A percentile compares a stretch with the other conserved stretches of the same genome.
phyloP scores from a whole-genome alignment of 2,888 invertebrate genomes.

The Alviniconcha strummeri region DNA sequence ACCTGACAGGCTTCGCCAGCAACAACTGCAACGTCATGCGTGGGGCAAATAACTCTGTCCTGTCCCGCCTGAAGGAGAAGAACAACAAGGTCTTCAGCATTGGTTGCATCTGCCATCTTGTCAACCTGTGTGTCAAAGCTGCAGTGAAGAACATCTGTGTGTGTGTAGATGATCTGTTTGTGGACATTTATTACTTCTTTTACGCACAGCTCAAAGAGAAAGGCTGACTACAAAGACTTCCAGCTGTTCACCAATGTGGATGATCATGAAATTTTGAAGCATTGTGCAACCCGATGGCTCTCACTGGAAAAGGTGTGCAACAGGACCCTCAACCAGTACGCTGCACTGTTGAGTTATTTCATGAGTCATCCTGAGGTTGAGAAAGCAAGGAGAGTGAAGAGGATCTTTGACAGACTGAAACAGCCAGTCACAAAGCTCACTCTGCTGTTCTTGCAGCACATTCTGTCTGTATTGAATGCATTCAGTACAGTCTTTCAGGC shows the following conservation, averaged over 20 bases:
- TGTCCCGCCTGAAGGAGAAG: neutral
- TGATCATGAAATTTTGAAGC: conserved; percentile 1
- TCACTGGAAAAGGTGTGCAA: neutral
- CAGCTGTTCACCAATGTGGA: neutral
- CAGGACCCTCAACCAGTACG: neutral
- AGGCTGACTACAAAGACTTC: neutral
- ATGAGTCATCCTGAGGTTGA: conserved; percentile 3
- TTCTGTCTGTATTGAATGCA: conserved; percentile 1
- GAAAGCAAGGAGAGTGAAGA: conserved; percentile 4
- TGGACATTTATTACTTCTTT: conserved; percentile 17
- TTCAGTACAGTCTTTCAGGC: conserved; percentile 10
- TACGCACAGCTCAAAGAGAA: neutral
- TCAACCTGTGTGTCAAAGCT: neutral
- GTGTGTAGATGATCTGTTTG: neutral
- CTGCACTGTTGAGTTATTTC: neutral
- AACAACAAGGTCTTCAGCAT: neutral
- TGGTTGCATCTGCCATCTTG: conserved; percentile 18
- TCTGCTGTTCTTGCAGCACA: neutral
- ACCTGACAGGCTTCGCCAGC: neutral
- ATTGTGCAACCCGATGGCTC: conserved; percentile 20
- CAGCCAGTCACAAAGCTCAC: neutral
- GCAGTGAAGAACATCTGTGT: neutral
- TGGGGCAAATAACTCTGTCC: neutral
- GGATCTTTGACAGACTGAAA: neutral
- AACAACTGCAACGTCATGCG: neutral